A percentile compares a stretch with the other conserved stretches of the same genome.
Conservation (phyloP, 2,888 invertebrate species). For the Mechanitis messenoides region DNA sequence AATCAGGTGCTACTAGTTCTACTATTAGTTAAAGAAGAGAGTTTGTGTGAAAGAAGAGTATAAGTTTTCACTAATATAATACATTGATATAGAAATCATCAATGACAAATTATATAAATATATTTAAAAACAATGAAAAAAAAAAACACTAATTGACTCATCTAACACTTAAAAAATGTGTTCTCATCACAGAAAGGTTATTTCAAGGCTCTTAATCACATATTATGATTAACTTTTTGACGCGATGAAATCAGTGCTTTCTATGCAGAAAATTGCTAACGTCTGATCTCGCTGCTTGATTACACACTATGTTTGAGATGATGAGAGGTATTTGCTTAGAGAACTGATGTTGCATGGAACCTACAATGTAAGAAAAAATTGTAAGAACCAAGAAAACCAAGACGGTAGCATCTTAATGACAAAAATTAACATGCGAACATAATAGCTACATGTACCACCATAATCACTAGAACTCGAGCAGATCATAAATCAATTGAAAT, state of each 20-base stretch:
- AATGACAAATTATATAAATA: too few species aligned
- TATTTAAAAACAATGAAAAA: too few species aligned
- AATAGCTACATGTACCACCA: conserved; percentile 20
- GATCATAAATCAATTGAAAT: conserved; percentile 47
- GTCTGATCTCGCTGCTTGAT: conserved; percentile 22
- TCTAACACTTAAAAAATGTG: too few species aligned
- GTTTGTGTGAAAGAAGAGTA: too few species aligned
- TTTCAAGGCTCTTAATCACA: too few species aligned
- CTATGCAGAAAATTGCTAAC: conserved; percentile 33
- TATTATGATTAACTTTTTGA: conserved; percentile 11
- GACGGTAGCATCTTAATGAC: conserved; percentile 32
- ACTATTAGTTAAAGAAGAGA: too few species aligned
- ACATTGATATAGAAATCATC: too few species aligned
- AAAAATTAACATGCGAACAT: conserved; percentile 29
- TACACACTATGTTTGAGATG: conserved; percentile 21
- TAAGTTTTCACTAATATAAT: too few species aligned
- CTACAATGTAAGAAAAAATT: conserved; percentile 27
- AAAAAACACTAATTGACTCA: conserved; percentile 26
- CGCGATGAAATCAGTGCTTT: conserved; percentile 16
- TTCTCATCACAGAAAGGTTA: too few species aligned
- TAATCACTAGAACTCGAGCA: conserved; percentile 40
- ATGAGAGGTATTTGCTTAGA: conserved; percentile 27
- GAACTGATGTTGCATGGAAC: conserved; percentile 21
- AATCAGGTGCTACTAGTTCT: too few species aligned
- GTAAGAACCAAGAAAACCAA: conserved; percentile 22